phyloP scores from a whole-genome alignment of 2,113 vertebrate species.

The Proteles cristata region DNA sequence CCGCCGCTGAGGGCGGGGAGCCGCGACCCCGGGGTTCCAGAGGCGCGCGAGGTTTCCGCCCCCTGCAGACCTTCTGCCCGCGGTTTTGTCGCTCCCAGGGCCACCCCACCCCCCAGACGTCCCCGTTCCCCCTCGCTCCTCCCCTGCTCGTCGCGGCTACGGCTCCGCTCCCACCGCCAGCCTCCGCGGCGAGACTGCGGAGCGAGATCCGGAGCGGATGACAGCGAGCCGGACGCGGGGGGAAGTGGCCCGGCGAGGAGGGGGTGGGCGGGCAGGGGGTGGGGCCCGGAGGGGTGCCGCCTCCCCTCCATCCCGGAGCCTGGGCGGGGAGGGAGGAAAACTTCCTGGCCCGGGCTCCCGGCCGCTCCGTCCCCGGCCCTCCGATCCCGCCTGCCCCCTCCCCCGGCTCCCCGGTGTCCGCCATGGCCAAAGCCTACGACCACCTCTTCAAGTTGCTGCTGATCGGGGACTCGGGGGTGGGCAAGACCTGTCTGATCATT shows the following conservation, averaged over 20 bases:
- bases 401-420: constrained; percentile 55
- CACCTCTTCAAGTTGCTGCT: constrained; percentile 95
- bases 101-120: not conserved
- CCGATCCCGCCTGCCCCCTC: constrained; percentile 48
- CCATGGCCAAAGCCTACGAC: constrained; percentile 95
- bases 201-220: not conserved
- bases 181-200: not conserved
- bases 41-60: not conserved
- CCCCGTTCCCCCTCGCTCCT: not conserved
- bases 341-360: constrained; percentile 68
- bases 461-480: constrained; percentile 97
- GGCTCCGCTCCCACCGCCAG: accelerated
- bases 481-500: constrained; percentile 96
- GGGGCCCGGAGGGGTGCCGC: constrained; percentile 60
- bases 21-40: not conserved
- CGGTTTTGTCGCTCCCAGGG: not conserved
- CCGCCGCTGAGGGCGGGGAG: not conserved
- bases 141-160: not conserved
- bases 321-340: constrained; percentile 71
- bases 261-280: constrained; percentile 44
- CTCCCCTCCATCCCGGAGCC: constrained; percentile 69
- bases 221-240: no score
- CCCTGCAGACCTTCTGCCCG: not conserved
- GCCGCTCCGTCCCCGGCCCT: not conserved
- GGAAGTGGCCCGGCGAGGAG: not conserved